Evolutionary conservation across 2,888 invertebrate genomes (phyloP).

Genomic region (Idaea biselata): DNA sequence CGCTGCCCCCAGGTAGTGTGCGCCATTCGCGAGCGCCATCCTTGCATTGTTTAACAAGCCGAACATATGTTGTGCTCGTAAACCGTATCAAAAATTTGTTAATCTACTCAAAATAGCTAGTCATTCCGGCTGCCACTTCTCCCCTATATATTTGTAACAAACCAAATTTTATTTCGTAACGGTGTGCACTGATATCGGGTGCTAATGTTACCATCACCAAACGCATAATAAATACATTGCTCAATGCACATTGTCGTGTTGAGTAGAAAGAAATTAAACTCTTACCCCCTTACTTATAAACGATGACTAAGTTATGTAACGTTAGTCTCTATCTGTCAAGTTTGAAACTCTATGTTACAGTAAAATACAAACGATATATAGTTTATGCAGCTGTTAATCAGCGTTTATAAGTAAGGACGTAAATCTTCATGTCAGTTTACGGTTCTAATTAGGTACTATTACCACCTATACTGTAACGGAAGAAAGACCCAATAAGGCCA

Average conservation of each 20-base stretch:
- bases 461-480: too few relatives aligned
- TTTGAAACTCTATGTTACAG: too few relatives aligned
- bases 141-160: constrained; percentile 25
- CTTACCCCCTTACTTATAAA: too few relatives aligned
- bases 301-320: too few relatives aligned
- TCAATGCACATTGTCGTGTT: constrained; percentile 11
- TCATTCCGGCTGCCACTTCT: constrained; percentile 61
- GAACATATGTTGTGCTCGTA: constrained; percentile 54
- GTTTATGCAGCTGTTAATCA: too few relatives aligned
- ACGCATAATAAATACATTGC: constrained; percentile 24
- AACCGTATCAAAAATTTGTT: constrained; percentile 56
- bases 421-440: too few relatives aligned
- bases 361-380: too few relatives aligned
- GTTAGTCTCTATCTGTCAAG: too few relatives aligned
- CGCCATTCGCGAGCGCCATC: constrained; percentile 17
- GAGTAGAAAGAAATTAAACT: not conserved
- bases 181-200: constrained; percentile 11
- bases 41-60: constrained; percentile 41
- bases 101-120: constrained; percentile 69
- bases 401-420: too few relatives aligned
- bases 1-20: constrained; percentile 18
- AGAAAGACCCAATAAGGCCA: too few relatives aligned
- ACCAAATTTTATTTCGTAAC: constrained; percentile 19
- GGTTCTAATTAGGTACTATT: too few relatives aligned
- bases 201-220: constrained; percentile 14